These are phyloP conservation scores for Unio delphinus DNA, from an alignment of 2,888 invertebrate species.

Conservation along the genomic window DNA sequence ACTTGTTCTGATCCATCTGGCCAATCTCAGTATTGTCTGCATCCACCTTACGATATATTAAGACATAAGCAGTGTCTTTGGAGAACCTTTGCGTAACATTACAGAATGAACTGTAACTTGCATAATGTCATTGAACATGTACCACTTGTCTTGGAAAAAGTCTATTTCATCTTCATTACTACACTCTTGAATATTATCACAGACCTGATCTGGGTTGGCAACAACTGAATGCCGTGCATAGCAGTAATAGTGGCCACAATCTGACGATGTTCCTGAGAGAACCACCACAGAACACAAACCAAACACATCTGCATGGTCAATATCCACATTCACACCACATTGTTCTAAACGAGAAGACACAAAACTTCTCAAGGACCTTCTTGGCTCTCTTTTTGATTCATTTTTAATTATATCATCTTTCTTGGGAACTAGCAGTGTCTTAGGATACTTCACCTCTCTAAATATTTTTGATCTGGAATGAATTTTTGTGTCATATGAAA, in stretches of 20 bases:
- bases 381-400: slow-evolving; percentile 5
- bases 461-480: slow-evolving; percentile 85
- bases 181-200: slow-evolving; percentile 34
- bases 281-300: slow-evolving; percentile 87
- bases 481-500: slow-evolving; percentile 81
- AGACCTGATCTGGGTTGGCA: slow-evolving; percentile 34
- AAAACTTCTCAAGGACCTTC: slow-evolving; percentile 26
- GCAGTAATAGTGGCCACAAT: slow-evolving; percentile 91
- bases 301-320: slow-evolving; percentile 75
- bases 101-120: slow-evolving; percentile 58
- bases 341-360: slow-evolving; percentile 32
- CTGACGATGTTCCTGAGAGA: slow-evolving; percentile 86
- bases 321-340: slow-evolving; percentile 32
- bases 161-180: slow-evolving; percentile 54
- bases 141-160: slow-evolving; percentile 78
- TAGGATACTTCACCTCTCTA: slow-evolving; percentile 72
- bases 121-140: slow-evolving; percentile 83
- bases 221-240: slow-evolving; percentile 75
- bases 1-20: slow-evolving; percentile 16
- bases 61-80: slow-evolving; percentile 86
- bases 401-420: slow-evolving; percentile 16
- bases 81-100: slow-evolving; percentile 71
- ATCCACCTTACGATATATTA: slow-evolving; percentile 78
- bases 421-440: slow-evolving; percentile 64
- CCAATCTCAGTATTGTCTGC: slow-evolving; percentile 18